A percentile compares a stretch with the other conserved stretches of the same genome.
These are phyloP conservation scores for Trachemys scripta DNA, from an alignment of 2,113 vertebrate genomes.

Conservation along the genomic window DNA sequence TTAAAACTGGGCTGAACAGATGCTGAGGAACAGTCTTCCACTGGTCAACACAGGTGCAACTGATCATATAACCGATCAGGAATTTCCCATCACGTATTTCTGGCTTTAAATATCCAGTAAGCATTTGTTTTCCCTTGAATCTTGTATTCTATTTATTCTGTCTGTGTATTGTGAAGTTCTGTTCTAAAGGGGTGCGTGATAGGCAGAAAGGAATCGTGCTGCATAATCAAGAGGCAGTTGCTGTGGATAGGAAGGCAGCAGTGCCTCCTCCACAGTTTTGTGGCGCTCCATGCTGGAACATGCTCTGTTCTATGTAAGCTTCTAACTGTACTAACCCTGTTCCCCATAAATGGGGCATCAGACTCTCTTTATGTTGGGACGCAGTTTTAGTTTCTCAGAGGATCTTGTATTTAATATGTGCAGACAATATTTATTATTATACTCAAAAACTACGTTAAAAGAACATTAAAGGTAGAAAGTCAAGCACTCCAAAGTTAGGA, in stretches of 20 bases:
- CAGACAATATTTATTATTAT: too few species aligned
- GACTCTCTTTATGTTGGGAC: too few species aligned
- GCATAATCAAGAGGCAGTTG: too few species aligned
- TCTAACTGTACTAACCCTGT: too few species aligned
- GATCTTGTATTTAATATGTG: too few species aligned
- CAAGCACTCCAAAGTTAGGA: background rate
- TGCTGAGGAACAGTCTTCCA: background rate
- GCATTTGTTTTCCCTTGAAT: background rate
- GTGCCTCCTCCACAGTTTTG: too few species aligned
- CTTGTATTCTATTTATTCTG: background rate
- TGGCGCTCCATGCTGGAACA: too few species aligned
- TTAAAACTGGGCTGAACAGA: background rate
- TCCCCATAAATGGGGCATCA: too few species aligned
- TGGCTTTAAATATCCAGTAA: background rate
- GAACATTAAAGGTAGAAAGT: background rate
- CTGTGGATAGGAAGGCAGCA: too few species aligned
- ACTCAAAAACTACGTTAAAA: background rate
- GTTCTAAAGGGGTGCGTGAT: background rate
- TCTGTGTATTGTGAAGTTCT: background rate
- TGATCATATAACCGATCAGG: fast-evolving
- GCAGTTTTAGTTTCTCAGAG: too few species aligned
- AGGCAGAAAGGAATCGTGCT: too few species aligned
- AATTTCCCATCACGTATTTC: background rate
- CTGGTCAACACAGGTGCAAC: background rate
- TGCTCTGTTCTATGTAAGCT: too few species aligned